Evolutionary conservation across 2,888 invertebrate species (phyloP).

Genomic region (Tipula confusa): DNA sequence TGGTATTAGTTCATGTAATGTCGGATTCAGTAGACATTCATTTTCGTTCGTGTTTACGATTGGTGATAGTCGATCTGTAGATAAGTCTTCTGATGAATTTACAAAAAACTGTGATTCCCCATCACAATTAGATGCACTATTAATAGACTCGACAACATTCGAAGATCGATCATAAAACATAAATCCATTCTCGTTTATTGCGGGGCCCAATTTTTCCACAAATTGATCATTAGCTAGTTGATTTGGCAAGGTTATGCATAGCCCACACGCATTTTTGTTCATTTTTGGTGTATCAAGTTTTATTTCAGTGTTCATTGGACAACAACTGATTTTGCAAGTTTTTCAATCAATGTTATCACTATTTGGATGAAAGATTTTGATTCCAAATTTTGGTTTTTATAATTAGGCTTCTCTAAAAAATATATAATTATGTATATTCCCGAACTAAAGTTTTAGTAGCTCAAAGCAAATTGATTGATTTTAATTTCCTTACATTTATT

Average conservation of each 20-base stretch:
- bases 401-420: not conserved
- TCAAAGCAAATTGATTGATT: not conserved
- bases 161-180: not conserved
- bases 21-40: slow-evolving; percentile 39
- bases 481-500: not conserved
- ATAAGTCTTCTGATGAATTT: too few species aligned
- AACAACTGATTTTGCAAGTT: not conserved
- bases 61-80: not conserved
- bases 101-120: too few species aligned
- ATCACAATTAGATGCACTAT: not conserved
- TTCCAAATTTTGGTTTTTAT: not conserved
- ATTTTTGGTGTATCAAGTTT: not conserved
- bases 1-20: not conserved
- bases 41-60: slow-evolving; percentile 41
- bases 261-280: not conserved
- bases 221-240: not conserved
- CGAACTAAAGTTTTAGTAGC: too few species aligned
- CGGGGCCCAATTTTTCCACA: not conserved
- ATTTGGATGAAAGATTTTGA: not conserved
- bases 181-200: not conserved
- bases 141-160: not conserved
- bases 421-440: not conserved
- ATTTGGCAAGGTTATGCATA: not conserved
- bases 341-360: not conserved
- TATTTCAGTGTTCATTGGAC: not conserved